Percentiles rank a stretch among this genome's conserved stretches.
These are phyloP conservation scores for Synodontis membranacea DNA, from an alignment of 2,113 vertebrate genomes.

Conservation along the genomic window DNA sequence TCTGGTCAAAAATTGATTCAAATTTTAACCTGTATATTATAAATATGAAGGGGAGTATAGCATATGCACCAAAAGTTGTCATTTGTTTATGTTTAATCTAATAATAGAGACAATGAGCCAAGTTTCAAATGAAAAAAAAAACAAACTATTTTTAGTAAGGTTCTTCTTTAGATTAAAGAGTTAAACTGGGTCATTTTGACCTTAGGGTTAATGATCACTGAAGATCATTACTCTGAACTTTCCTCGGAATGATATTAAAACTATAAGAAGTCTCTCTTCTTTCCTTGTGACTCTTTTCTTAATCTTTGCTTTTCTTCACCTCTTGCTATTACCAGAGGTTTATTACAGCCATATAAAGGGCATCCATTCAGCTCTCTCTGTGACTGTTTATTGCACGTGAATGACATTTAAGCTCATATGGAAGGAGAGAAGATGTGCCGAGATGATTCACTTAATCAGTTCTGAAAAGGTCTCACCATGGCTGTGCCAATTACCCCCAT, in stretches of 20 bases:
- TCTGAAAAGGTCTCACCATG: conserved; percentile 56
- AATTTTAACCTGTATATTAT: neutral
- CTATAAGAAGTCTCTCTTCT: neutral
- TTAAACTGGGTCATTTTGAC: neutral
- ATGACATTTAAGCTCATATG: conserved; percentile 51
- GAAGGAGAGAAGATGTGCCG: conserved; percentile 54
- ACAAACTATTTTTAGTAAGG: neutral
- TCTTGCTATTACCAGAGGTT: conserved; percentile 17
- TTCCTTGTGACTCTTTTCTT: conserved; percentile 24
- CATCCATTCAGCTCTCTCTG: neutral
- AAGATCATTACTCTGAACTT: neutral
- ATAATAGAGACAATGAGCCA: neutral
- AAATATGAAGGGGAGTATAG: neutral
- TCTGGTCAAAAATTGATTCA: neutral
- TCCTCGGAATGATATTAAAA: conserved; percentile 17
- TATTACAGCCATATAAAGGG: conserved; percentile 42
- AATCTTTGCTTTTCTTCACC: conserved; percentile 29
- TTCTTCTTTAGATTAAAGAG: neutral
- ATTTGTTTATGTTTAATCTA: neutral
- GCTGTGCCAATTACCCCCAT: conserved; percentile 33
- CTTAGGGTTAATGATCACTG: neutral
- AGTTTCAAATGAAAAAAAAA: neutral
- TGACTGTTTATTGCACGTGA: conserved; percentile 37
- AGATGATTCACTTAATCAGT: conserved; percentile 52
- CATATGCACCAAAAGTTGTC: neutral